phyloP scores from a whole-genome alignment of 2,113 vertebrate genomes.

The Callospermophilus lateralis region DNA sequence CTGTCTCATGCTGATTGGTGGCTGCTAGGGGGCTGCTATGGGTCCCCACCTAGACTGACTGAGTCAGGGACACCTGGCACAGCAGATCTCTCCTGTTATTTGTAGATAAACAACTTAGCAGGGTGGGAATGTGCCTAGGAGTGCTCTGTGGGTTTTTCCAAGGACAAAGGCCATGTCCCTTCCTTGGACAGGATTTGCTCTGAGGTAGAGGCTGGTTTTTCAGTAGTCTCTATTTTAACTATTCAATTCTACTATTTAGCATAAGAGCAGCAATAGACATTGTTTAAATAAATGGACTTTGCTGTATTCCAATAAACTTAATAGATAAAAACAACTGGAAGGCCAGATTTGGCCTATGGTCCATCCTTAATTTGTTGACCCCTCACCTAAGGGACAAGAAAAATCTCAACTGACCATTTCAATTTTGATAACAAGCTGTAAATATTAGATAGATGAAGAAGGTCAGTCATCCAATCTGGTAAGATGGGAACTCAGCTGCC shows the following conservation, averaged over 20 bases:
- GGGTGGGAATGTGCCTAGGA: too few relatives aligned
- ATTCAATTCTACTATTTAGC: neutral
- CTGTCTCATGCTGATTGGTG: too few relatives aligned
- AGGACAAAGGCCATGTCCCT: too few relatives aligned
- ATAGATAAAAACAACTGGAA: conserved; percentile 25
- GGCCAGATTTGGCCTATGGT: neutral
- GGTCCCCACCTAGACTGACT: too few relatives aligned
- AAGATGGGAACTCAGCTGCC: neutral
- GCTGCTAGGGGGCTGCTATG: too few relatives aligned
- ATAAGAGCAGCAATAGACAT: neutral
- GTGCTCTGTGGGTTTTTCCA: too few relatives aligned
- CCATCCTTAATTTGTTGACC: neutral
- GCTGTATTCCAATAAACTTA: neutral
- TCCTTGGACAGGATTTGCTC: too few relatives aligned
- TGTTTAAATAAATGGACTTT: neutral
- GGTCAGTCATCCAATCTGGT: neutral
- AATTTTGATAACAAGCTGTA: conserved; percentile 31
- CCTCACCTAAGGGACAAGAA: neutral
- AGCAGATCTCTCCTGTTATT: too few relatives aligned
- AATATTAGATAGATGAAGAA: conserved; percentile 23
- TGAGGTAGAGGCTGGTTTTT: too few relatives aligned
- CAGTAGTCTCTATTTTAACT: neutral
- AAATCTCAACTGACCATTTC: neutral
- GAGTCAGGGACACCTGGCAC: too few relatives aligned
- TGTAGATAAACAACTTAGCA: too few relatives aligned